Evolutionary conservation across 1,140 invertebrate genomes (phyloP).

Genomic region (Coenobita brevimanus): DNA sequence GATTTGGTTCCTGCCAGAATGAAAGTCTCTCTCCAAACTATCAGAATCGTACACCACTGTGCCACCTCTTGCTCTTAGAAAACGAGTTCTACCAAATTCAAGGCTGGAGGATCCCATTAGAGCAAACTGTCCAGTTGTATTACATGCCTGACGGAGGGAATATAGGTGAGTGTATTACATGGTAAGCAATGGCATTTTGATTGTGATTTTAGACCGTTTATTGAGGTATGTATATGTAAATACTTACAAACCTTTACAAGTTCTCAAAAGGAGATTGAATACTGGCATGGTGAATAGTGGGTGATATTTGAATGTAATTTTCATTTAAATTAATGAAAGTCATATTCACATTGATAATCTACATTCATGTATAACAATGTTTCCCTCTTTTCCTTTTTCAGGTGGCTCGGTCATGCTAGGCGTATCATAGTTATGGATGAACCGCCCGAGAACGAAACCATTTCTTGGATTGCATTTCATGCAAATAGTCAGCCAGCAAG

Average conservation of each 20-base stretch:
- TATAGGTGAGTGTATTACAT: conserved; percentile 22
- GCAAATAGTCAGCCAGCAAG: not conserved
- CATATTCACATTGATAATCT: too few species aligned
- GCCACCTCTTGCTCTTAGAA: conserved; percentile 30
- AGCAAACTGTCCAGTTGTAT: not conserved
- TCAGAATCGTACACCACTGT: conserved; percentile 26
- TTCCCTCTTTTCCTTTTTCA: too few species aligned
- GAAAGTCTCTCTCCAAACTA: not conserved
- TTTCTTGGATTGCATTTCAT: conserved; percentile 9
- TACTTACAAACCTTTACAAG: too few species aligned
- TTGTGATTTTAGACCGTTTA: too few species aligned
- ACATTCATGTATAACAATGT: too few species aligned
- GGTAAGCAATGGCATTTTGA: too few species aligned
- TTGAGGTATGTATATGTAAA: too few species aligned
- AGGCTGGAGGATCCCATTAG: conserved; percentile 2
- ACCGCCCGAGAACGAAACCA: not conserved
- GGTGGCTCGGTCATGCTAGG: conserved; percentile 10
- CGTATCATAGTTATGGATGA: conserved; percentile 1
- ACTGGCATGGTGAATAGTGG: too few species aligned
- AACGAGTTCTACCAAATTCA: not conserved
- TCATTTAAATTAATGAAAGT: too few species aligned
- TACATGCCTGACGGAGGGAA: conserved; percentile 22
- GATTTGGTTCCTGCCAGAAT: not conserved
- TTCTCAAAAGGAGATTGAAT: too few species aligned
- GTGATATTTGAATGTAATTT: too few species aligned